These are phyloP conservation scores for Lineus longissimus DNA, from an alignment of 1,140 invertebrate genomes.

Conservation along the genomic window DNA sequence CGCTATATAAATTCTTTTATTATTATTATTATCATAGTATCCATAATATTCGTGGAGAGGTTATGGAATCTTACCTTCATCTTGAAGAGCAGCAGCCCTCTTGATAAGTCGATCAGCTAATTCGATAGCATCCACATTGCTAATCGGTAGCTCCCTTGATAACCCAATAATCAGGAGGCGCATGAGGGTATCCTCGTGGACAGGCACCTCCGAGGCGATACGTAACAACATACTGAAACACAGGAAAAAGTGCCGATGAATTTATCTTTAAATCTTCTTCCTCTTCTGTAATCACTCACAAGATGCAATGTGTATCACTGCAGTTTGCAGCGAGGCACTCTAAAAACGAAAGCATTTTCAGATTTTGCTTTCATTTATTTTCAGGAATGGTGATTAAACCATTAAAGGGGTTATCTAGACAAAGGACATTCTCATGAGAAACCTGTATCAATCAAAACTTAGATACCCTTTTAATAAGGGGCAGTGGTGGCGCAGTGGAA, in stretches of 20 bases:
- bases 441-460: too few species aligned
- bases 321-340: not conserved
- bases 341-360: not conserved
- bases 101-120: constrained; percentile 79
- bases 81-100: constrained; percentile 72
- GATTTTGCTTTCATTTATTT: too few species aligned
- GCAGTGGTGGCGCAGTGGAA: too few species aligned
- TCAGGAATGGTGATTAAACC: too few species aligned
- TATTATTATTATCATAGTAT: too few species aligned
- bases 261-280: not conserved
- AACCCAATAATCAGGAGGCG: constrained; percentile 77
- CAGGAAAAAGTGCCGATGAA: not conserved
- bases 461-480: too few species aligned
- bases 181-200: constrained; percentile 77
- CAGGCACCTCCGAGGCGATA: constrained; percentile 80
- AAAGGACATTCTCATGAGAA: too few species aligned
- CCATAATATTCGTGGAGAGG: too few species aligned
- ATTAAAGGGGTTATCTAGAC: too few species aligned
- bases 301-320: not conserved
- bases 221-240: constrained; percentile 64
- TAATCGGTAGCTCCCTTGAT: constrained; percentile 78
- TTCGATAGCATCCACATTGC: constrained; percentile 77
- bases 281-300: not conserved
- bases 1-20: too few species aligned
- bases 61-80: constrained; percentile 49